Evolutionary conservation across 1,140 invertebrate genomes (phyloP).

Genomic region (Camponotus pennsylvanicus): DNA sequence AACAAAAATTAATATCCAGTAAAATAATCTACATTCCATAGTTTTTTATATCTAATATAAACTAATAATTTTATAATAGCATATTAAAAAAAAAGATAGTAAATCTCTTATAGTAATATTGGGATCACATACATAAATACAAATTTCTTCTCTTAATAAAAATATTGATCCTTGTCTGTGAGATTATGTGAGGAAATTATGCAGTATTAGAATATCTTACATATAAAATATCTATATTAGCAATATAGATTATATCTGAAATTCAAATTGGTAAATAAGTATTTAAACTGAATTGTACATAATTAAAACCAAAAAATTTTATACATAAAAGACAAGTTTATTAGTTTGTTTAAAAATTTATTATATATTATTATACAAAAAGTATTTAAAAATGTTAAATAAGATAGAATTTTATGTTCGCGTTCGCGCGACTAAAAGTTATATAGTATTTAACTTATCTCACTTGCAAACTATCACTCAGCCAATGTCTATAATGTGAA

Average conservation of each 20-base stretch:
- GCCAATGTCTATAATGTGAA: background rate
- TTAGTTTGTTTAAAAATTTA: conserved; percentile 52
- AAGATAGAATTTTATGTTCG: conserved; percentile 31
- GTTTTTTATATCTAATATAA: conserved; percentile 42
- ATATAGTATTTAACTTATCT: conserved; percentile 28
- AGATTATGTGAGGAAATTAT: no score
- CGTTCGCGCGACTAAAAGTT: conserved; percentile 5
- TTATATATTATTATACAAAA: conserved; percentile 37
- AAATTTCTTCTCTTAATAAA: conserved; percentile 13
- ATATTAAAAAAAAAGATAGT: conserved; percentile 19
- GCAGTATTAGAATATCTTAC: no score
- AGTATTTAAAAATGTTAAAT: conserved; percentile 35
- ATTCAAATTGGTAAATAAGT: conserved; percentile 19
- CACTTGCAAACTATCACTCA: background rate
- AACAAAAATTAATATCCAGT: conserved; percentile 46
- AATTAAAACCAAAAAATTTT: conserved; percentile 37
- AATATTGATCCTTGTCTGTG: conserved; percentile 30
- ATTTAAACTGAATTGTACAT: conserved; percentile 42
- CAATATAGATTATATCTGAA: conserved; percentile 28
- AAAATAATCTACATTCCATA: conserved; percentile 35
- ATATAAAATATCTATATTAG: no score
- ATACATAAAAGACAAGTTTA: conserved; percentile 29
- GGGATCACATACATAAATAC: background rate
- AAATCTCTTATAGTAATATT: conserved; percentile 31
- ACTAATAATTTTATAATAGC: conserved; percentile 46